Evolutionary conservation across 2,797 vertebrate species (phyloP).

Genomic region (Neopelma chrysocephalum): DNA sequence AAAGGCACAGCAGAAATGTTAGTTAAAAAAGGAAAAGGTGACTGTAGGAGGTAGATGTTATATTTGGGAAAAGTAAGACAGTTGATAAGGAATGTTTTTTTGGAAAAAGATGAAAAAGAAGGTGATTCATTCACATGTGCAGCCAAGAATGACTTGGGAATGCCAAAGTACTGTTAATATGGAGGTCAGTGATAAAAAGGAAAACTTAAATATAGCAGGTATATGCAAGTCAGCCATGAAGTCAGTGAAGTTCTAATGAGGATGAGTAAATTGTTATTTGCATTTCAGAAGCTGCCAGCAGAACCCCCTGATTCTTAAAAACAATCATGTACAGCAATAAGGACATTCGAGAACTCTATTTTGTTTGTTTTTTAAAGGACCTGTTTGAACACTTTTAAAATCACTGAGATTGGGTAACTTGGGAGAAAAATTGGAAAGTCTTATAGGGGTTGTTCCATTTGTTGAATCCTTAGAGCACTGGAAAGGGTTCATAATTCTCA

Average conservation of each 20-base stretch:
- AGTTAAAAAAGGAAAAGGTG: neutral
- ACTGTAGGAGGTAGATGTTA: neutral
- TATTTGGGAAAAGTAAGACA: neutral
- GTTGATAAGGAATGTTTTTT: neutral
- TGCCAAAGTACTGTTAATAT: neutral
- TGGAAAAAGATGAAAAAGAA: neutral
- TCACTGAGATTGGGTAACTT: neutral
- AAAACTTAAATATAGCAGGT: neutral
- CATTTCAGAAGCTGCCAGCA: neutral
- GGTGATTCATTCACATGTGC: neutral
- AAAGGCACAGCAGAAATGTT: neutral
- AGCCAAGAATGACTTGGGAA: neutral
- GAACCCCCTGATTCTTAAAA: neutral
- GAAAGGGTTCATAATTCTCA: neutral
- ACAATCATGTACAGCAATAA: neutral
- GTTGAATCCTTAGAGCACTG: neutral
- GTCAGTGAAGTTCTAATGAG: neutral
- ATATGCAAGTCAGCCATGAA: neutral
- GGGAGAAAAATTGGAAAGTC: neutral
- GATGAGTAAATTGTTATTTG: neutral
- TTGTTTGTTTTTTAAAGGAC: neutral
- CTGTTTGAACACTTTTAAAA: neutral
- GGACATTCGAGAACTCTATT: neutral
- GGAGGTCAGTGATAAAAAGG: neutral
- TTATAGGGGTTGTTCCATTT: neutral